Percentiles rank a stretch among this genome's conserved stretches.
phyloP scores from a whole-genome alignment of 2,888 invertebrate genomes.

The Drosophila helvetica region DNA sequence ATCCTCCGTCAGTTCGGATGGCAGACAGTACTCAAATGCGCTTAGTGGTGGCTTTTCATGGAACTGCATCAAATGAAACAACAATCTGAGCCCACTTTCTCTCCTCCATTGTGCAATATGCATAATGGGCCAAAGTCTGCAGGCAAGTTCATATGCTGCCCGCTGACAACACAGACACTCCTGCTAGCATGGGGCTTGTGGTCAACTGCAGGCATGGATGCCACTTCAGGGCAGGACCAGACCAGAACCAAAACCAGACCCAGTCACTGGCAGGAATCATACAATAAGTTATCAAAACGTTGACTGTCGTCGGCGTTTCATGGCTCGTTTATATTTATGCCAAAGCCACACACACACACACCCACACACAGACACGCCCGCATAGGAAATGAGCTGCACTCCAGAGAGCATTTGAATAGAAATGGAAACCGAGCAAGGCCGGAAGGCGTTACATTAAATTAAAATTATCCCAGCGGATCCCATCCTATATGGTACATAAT shows the following conservation, averaged over 20 bases:
- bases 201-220: slow-evolving; percentile 33
- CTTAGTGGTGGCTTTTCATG: slow-evolving; percentile 7
- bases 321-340: slow-evolving; percentile 28
- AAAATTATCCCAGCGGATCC: slow-evolving; percentile 22
- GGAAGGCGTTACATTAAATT: slow-evolving; percentile 11
- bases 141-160: slow-evolving; percentile 28
- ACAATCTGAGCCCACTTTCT: background rate
- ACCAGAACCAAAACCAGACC: background rate
- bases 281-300: slow-evolving; percentile 49
- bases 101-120: slow-evolving; percentile 20
- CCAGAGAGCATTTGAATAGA: slow-evolving; percentile 12
- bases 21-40: background rate
- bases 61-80: slow-evolving; percentile 34
- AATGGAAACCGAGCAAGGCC: background rate
- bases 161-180: slow-evolving; percentile 8
- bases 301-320: slow-evolving; percentile 42
- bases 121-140: slow-evolving; percentile 28
- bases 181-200: slow-evolving; percentile 21
- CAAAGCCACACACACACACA: slow-evolving; percentile 13
- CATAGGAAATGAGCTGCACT: slow-evolving; percentile 13
- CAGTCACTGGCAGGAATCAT: slow-evolving; percentile 33
- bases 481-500: slow-evolving; percentile 21
- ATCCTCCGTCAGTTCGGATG: background rate
- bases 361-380: background rate
- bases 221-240: slow-evolving; percentile 2